Percentiles rank a stretch among this genome's conserved stretches.
These are phyloP conservation scores for Chaetodon trifasciatus DNA, from an alignment of 2,797 vertebrate species.

Conservation along the genomic window DNA sequence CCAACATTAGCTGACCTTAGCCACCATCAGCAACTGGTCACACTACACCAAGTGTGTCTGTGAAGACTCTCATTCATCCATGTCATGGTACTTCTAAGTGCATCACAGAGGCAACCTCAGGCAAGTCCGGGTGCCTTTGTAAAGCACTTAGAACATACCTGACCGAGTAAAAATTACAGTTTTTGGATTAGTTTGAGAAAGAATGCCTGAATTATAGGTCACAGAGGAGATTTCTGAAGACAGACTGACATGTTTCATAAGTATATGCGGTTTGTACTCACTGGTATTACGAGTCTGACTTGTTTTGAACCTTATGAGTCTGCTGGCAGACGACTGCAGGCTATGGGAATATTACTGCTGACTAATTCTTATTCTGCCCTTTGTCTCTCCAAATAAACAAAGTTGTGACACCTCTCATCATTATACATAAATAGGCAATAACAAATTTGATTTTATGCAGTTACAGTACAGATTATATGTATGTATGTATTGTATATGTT, in stretches of 20 bases:
- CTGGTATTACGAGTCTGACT: constrained; percentile 4
- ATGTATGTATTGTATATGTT: too few species aligned
- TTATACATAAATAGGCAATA: background rate
- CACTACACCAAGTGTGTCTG: too few species aligned
- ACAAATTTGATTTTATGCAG: background rate
- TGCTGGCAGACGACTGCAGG: background rate
- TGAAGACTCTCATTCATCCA: too few species aligned
- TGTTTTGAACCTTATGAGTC: background rate
- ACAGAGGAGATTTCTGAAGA: background rate
- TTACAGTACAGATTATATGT: too few species aligned
- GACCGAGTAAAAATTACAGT: background rate
- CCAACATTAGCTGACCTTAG: background rate
- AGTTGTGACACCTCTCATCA: background rate
- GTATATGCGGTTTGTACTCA: background rate
- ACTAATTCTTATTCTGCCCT: background rate
- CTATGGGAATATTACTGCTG: background rate
- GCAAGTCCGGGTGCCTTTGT: too few species aligned
- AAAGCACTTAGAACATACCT: too few species aligned
- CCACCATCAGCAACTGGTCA: too few species aligned
- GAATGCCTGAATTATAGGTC: background rate
- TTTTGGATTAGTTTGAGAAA: background rate
- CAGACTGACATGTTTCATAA: background rate
- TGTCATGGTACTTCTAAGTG: too few species aligned
- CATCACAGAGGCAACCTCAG: too few species aligned
- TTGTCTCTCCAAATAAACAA: background rate